These are phyloP conservation scores for Druon quercuslanigerum DNA, from an alignment of 1,140 invertebrate species.

Conservation along the genomic window DNA sequence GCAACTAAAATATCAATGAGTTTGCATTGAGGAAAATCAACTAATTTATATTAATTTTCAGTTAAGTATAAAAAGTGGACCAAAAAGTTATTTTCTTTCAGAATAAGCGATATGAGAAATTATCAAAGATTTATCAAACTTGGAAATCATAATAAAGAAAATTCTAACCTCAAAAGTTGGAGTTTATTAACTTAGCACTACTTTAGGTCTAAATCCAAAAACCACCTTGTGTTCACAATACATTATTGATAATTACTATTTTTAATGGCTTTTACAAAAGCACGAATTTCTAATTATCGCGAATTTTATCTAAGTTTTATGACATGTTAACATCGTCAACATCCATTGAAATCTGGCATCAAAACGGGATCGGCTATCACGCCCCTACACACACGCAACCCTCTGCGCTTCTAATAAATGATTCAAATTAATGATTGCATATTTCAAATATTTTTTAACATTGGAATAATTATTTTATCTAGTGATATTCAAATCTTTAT, in stretches of 20 bases:
- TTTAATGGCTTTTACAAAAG: neutral
- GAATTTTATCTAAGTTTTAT: conserved; percentile 4
- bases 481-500: too few relatives aligned
- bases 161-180: conserved; percentile 23
- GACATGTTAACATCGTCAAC: conserved; percentile 5
- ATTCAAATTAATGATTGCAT: too few relatives aligned
- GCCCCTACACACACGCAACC: conserved; percentile 3
- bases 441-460: too few relatives aligned
- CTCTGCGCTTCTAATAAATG: neutral
- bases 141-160: neutral
- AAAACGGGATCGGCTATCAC: conserved; percentile 15
- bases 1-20: too few relatives aligned
- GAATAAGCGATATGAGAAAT: neutral
- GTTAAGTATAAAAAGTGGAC: too few relatives aligned
- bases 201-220: too few relatives aligned
- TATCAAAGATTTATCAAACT: neutral
- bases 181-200: neutral
- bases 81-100: neutral
- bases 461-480: too few relatives aligned
- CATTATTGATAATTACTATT: neutral
- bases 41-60: too few relatives aligned
- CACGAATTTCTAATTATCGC: neutral
- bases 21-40: too few relatives aligned
- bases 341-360: too few relatives aligned
- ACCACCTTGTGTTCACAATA: neutral